These are phyloP conservation scores for Bucorvus abyssinicus DNA, from an alignment of 2,797 vertebrate species.

Conservation along the genomic window DNA sequence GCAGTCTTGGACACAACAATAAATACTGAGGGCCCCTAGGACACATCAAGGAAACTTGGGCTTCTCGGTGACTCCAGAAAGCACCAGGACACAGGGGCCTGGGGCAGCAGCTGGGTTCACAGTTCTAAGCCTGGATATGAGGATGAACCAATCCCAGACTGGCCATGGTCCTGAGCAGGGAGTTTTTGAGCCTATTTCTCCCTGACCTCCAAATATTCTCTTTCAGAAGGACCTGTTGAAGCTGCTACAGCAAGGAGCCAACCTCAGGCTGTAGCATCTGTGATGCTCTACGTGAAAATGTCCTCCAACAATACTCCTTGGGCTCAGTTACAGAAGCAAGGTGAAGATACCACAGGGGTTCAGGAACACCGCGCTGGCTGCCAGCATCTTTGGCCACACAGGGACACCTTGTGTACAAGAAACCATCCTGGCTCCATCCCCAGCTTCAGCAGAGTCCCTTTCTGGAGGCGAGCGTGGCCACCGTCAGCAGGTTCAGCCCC, in stretches of 20 bases:
- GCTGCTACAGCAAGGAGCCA: not conserved
- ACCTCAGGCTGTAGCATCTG: not conserved
- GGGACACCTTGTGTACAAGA: fast-evolving
- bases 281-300: fast-evolving
- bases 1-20: not conserved
- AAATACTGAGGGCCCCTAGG: not conserved
- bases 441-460: not conserved
- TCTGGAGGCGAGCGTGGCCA: fast-evolving
- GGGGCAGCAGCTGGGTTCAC: not conserved
- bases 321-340: not conserved
- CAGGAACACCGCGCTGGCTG: not conserved
- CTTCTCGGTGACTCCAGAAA: not conserved
- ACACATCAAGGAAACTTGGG: not conserved
- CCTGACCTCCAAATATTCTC: not conserved
- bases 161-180: not conserved
- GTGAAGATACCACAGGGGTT: fast-evolving
- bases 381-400: not conserved
- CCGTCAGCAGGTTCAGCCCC: not conserved
- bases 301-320: not conserved
- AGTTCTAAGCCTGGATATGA: not conserved
- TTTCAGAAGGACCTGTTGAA: not conserved
- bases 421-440: not conserved
- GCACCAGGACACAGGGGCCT: not conserved
- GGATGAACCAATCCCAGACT: not conserved
- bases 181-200: not conserved